Percentiles rank a stretch among this genome's conserved stretches.
Conservation (phyloP, 1,140 invertebrate genomes). For the Leptinotarsa defecta region DNA sequence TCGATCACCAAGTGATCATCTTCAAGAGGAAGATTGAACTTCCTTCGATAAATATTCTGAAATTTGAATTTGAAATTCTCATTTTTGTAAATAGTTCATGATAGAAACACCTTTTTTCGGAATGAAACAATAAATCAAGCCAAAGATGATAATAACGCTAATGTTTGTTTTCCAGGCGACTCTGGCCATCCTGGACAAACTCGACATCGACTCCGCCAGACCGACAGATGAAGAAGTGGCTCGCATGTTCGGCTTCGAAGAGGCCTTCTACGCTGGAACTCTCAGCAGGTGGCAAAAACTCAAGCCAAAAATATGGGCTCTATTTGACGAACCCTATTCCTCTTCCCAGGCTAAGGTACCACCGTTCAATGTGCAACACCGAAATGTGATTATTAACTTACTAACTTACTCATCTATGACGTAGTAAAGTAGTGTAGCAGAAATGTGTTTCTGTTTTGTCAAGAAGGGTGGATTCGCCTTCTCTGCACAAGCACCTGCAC, state of each 20-base stretch:
- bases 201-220: constrained; percentile 95
- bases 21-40: too few relatives aligned
- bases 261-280: constrained; percentile 86
- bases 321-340: constrained; percentile 98
- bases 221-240: constrained; percentile 96
- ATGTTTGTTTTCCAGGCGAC: constrained; percentile 72
- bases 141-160: too few relatives aligned
- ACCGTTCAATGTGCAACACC: constrained; percentile 49
- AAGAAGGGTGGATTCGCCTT: too few relatives aligned
- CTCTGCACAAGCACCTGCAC: too few relatives aligned
- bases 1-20: too few relatives aligned
- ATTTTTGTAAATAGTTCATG: too few relatives aligned
- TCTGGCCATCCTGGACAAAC: constrained; percentile 90
- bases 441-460: too few relatives aligned
- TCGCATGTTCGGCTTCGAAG: constrained; percentile 97
- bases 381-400: constrained; percentile 52
- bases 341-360: constrained; percentile 92
- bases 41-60: too few relatives aligned
- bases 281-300: constrained; percentile 89
- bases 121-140: too few relatives aligned
- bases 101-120: too few relatives aligned
- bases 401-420: constrained; percentile 35
- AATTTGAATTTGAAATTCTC: too few relatives aligned
- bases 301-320: constrained; percentile 97
- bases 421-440: neutral